A percentile compares a stretch with the other conserved stretches of the same genome.
Conservation (phyloP, 1,140 invertebrate species). For the Pachyrhynchus sulphureomaculatus region DNA sequence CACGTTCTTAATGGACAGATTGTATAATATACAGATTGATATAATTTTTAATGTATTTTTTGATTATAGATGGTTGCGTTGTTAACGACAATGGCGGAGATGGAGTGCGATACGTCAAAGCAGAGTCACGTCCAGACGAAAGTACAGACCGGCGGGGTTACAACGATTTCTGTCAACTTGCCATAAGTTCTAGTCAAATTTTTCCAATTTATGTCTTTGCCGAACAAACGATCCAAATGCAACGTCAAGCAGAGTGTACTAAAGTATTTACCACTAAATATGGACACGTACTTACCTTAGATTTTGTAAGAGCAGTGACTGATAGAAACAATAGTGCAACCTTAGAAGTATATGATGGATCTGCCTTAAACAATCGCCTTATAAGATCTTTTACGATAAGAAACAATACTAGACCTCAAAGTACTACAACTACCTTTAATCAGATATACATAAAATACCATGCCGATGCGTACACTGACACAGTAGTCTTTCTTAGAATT, state of each 20-base stretch:
- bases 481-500: slow-evolving; percentile 73
- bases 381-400: slow-evolving; percentile 67
- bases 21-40: too few relatives aligned
- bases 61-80: slow-evolving; percentile 60
- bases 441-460: slow-evolving; percentile 75
- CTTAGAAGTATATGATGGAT: slow-evolving; percentile 78
- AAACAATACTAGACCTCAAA: slow-evolving; percentile 82
- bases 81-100: slow-evolving; percentile 82
- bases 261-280: slow-evolving; percentile 76
- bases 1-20: too few relatives aligned
- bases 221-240: slow-evolving; percentile 71
- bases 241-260: slow-evolving; percentile 66
- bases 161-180: slow-evolving; percentile 77
- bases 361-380: slow-evolving; percentile 66
- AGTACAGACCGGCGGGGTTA: slow-evolving; percentile 69
- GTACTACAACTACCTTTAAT: slow-evolving; percentile 74
- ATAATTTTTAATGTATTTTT: too few relatives aligned
- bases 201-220: slow-evolving; percentile 77
- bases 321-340: slow-evolving; percentile 70
- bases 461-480: slow-evolving; percentile 67
- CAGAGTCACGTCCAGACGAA: slow-evolving; percentile 73
- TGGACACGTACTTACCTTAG: slow-evolving; percentile 79
- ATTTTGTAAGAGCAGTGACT: slow-evolving; percentile 77
- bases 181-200: slow-evolving; percentile 77
- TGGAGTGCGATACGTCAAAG: slow-evolving; percentile 80